Evolutionary conservation across 2,797 vertebrate genomes (phyloP).

Genomic region (Notoglanidium macrostoma): DNA sequence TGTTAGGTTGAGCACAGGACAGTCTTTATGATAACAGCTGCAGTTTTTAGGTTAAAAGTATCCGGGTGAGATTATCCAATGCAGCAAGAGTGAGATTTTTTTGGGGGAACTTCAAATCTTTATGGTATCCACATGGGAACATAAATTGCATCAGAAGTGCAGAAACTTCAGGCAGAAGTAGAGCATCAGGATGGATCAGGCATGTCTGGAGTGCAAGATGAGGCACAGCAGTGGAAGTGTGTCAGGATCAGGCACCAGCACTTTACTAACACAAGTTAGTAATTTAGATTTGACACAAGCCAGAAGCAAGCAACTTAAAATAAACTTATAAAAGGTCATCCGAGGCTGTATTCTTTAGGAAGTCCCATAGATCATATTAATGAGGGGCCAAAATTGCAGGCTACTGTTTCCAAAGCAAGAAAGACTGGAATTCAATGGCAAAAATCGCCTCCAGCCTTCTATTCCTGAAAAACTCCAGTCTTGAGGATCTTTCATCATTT

Average conservation of each 20-base stretch:
- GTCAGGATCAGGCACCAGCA: conserved; percentile 12
- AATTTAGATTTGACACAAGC: conserved; percentile 5
- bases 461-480: conserved; percentile 13
- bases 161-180: not conserved
- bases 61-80: not conserved
- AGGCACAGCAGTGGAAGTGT: conserved; percentile 1
- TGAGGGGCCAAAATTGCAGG: conserved; percentile 24
- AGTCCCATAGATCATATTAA: conserved; percentile 24
- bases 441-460: conserved; percentile 6
- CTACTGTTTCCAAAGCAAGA: not conserved
- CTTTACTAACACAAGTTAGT: not conserved
- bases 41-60: too few species aligned
- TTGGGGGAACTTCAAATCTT: not conserved
- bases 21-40: too few species aligned
- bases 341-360: not conserved
- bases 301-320: not conserved
- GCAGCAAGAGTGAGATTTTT: not conserved
- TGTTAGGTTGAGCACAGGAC: not conserved
- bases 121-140: not conserved
- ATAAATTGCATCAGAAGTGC: not conserved
- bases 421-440: conserved; percentile 26
- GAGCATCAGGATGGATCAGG: conserved; percentile 7
- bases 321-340: conserved; percentile 7
- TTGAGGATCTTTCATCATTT: conserved; percentile 21
- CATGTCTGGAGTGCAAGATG: not conserved